Evolutionary conservation across 2,888 invertebrate species (phyloP), one percentile per base, ranked within the genome.

Genomic region (Neoscelio sp.): DNA sequence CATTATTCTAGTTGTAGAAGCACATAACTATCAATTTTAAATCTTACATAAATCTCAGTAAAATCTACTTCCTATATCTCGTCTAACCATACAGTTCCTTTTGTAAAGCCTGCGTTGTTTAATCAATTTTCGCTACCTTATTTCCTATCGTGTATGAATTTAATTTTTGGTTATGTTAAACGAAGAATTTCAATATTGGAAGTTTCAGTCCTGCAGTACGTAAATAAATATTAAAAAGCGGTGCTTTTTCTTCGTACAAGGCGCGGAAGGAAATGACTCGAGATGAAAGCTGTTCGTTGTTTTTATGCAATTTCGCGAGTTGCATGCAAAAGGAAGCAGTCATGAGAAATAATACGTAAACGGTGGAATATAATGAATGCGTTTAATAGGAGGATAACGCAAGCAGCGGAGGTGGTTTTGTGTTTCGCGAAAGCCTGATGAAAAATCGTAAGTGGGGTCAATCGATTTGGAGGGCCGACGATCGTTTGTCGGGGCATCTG

Each of bases 401-500:
- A 44, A 18, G 44, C 26, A 6, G 20, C 48, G 4, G 3, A 48
- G 10, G 18, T 12, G 26, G 5, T 10, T 15, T 15, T n/a, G 62
- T n/a, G 38, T 65, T 52, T 54, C 35, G 33, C 40, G 15, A 52
- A 42, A 38, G 35, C 30, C 17, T 26, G 73, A 58, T 62, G 64
- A 70, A 70, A 70, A 79, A 70, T 52, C 13, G 58, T 33, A 38
- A 70, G 64, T 33, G 44, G 42, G 54, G 46, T 60, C 38, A 67
- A 75, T 74, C 70, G 71, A 79, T 76, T 78, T 33, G 33, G 40
- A 71, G 42, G 23, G 46, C 23, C 17, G 42, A 28, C 12, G 70
- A 71, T 71, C 74, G 79, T 75, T 74, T 60, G 54, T 54, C 60
- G 46, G n/a, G 33, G 26, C 50, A 23, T 68, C 78, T 56, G 73